These are phyloP conservation scores for Willisornis vidua DNA, from an alignment of 2,113 vertebrate genomes.

Conservation along the genomic window DNA sequence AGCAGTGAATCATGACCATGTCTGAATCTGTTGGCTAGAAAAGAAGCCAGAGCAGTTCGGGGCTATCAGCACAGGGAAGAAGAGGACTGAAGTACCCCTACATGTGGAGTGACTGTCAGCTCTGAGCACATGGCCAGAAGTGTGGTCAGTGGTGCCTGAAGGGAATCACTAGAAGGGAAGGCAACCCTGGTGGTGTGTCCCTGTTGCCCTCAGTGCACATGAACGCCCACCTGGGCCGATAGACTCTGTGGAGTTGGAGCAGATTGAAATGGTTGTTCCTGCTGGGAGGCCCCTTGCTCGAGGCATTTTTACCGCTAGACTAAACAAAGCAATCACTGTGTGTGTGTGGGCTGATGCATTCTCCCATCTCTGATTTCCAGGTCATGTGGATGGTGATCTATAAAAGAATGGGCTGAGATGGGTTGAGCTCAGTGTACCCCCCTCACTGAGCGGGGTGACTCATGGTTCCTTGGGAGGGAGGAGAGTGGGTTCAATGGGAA, in stretches of 20 bases:
- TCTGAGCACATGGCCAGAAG: neutral
- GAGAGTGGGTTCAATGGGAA: neutral
- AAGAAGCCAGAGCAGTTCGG: neutral
- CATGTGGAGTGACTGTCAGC: neutral
- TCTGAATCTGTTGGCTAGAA: neutral
- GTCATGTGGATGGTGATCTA: constrained; percentile 28
- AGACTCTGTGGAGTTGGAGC: neutral
- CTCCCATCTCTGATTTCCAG: constrained; percentile 32
- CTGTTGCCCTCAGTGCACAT: fast-evolving
- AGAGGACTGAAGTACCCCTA: neutral
- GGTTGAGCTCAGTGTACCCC: neutral
- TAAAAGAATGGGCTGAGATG: constrained; percentile 25
- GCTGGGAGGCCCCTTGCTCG: constrained; percentile 45
- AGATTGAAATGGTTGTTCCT: constrained; percentile 24
- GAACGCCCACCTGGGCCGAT: neutral
- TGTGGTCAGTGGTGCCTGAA: neutral
- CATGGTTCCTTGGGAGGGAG: neutral
- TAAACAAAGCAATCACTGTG: constrained; percentile 1
- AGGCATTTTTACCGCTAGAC: constrained; percentile 35
- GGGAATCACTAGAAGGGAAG: neutral
- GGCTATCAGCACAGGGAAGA: neutral
- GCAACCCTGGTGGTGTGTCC: neutral
- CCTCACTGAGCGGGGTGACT: neutral
- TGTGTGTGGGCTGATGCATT: constrained; percentile 47
- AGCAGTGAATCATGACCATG: neutral